Conservation (phyloP, 2,113 vertebrate species). For the Aphelocoma coerulescens region DNA sequence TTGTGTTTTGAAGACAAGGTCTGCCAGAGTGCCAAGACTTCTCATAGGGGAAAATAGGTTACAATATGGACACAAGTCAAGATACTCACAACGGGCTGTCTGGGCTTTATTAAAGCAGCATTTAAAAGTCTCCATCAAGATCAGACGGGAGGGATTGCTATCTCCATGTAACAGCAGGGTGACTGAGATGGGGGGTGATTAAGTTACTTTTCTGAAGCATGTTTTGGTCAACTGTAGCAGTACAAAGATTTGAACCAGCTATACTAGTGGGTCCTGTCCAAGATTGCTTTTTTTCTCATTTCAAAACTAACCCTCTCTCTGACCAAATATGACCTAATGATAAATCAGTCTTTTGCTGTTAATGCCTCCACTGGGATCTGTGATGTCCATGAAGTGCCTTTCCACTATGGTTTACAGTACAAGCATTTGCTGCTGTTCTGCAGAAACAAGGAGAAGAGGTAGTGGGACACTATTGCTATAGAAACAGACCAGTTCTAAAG, state of each 20-base stretch:
- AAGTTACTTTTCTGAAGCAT: neutral
- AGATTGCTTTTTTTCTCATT: neutral
- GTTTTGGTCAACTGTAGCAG: neutral
- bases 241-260: neutral
- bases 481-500: neutral
- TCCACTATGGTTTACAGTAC: neutral
- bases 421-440: neutral
- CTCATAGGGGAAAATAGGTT: neutral
- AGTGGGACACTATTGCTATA: neutral
- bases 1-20: neutral
- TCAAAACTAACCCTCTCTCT: neutral
- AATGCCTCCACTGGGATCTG: neutral
- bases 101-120: neutral
- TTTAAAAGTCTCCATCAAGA: neutral
- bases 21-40: neutral
- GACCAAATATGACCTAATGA: neutral
- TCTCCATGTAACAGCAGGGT: neutral
- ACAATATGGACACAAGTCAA: neutral
- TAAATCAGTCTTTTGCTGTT: neutral
- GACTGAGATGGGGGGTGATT: neutral
- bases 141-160: neutral
- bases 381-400: neutral
- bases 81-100: neutral
- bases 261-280: neutral
- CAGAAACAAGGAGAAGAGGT: constrained; percentile 4